Conservation (phyloP, 2,797 vertebrate species). For the Simalia tracyae region DNA sequence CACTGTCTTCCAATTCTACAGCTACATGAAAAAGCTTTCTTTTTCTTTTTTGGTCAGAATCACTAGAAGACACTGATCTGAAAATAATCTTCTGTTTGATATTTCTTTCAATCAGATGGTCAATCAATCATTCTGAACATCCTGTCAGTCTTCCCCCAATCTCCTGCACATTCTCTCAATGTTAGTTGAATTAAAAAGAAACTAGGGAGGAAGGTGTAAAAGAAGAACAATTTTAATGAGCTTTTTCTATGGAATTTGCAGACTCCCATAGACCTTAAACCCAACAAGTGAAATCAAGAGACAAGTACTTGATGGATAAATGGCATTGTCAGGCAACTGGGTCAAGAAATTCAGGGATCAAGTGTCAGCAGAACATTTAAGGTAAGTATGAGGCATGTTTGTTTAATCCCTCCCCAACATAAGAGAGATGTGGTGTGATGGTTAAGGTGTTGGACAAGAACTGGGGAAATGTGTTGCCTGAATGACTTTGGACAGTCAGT, state of each 20-base stretch:
- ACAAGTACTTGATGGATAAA: neutral
- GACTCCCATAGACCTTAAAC: neutral
- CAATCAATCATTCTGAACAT: slow-evolving; percentile 9
- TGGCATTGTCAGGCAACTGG: neutral
- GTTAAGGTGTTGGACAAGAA: no score
- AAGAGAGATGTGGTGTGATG: no score
- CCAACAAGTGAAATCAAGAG: neutral
- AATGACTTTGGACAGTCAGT: no score
- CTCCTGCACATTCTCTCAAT: slow-evolving; percentile 8
- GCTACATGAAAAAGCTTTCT: slow-evolving; percentile 4
- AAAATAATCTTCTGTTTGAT: slow-evolving; percentile 30
- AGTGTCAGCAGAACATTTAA: neutral
- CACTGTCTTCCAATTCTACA: neutral
- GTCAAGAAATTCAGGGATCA: neutral
- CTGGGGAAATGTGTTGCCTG: no score
- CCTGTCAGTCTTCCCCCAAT: slow-evolving; percentile 7
- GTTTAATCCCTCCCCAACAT: no score
- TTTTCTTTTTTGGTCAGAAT: slow-evolving; percentile 15
- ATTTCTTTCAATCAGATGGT: neutral
- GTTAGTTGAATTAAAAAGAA: neutral
- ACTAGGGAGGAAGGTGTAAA: no score
- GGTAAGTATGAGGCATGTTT: neutral
- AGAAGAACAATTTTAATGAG: neutral
- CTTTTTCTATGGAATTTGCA: neutral
- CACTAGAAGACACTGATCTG: neutral